Evolutionary conservation across 2,797 vertebrate species (phyloP), one percentile per base, ranked within the genome.

Genomic region (Pristis pectinata): DNA sequence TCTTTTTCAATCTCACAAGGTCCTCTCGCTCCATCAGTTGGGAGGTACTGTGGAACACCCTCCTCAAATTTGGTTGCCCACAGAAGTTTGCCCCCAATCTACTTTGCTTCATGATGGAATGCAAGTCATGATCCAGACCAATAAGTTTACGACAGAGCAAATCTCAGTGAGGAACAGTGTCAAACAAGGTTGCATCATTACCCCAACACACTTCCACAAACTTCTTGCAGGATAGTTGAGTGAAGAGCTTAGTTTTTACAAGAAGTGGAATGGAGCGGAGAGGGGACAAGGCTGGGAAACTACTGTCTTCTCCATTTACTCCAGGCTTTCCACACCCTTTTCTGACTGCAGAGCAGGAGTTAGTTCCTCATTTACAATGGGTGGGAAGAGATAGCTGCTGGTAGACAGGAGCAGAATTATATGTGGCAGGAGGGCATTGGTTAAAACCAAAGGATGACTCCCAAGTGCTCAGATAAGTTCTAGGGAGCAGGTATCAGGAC

Each of bases 241-340:
- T 24, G 24, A 24, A 9, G 44, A 85, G 11, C 56, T 27, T 34
- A 85, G 30, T 44, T 27, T 85, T 44, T 4, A 30, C 24, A 49
- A 49, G 8, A 30, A 85, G 53, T 56, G 49, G 49, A 22, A 85
- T 85, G 82, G 10, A 3, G 4, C 4, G 2, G 70, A 27, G 70
- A 72, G 70, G 27, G 27, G 3, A 15, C 67, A 64, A 10, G 61
- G 61, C 64, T 64, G 9, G 96, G 95, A 94, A 95, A n/a, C 10
- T 95, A 95, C 83, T 94, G 95, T 70, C 53, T 95, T 95, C 95
- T 76, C 94, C 95, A 95, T 95, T 95, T 95, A 96, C 95, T 96
- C 1, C 77, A 17, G 72, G 27, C 30, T 34, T 76, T 76, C 8
- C 76, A 76, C 72, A 6, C 22, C 72, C 3, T 24, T 30, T 24